Base-by-base conservation (phyloP, 2,797 vertebrate genomes). In the Peromyscus eremicus region DNA sequence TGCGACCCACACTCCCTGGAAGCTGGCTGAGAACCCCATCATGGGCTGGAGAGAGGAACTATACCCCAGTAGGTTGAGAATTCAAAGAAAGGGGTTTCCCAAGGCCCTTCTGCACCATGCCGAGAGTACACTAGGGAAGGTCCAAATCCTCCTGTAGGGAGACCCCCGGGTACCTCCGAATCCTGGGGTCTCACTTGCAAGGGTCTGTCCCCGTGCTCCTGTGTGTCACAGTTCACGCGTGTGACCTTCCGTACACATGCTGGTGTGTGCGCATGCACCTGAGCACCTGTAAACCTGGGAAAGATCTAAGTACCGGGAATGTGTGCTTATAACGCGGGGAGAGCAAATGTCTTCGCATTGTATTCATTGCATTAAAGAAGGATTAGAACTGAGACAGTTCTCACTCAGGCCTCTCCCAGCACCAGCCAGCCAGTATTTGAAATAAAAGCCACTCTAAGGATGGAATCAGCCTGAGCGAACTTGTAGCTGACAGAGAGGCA, bases 261-360 rank as follows among this genome's bases (percentile, higher is more conserved):
- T 57, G 6, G 13, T 6, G 9, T 52, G 25, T 60, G 55, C 16
- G 0, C 17, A 23, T 80, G 77, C 94, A 91, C 93, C 92, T 89
- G 94, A n/a, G 19, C 16, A 10, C 5, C 2, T 64, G 93, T 75
- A 40, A 62, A 60, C 16, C 0, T 32, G 29, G 37, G 57, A 5
- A 4, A 40, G 32, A 16, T 76, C 32, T 64, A 13, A 8, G 37
- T 43, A 37, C 17, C 0, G 0, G n/a, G 16, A 21, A 91, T 40
- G 16, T 34, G 43, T 49, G 43, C 68, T 80, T 94, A 32, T 32
- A 5, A 8, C 52, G 57, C 76, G 2, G 11, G n/a, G 49, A 77
- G 13, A 83, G 49, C 96, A 89, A 97, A 92, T 19, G 13, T 89
- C 55, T 70, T 81, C n/a, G 37, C 29, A 29, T 79, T n/a, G 68